Percentiles rank a stretch among this genome's conserved stretches.
These are phyloP conservation scores for Vireo griseus DNA, from an alignment of 2,797 vertebrate species.

Conservation along the genomic window DNA sequence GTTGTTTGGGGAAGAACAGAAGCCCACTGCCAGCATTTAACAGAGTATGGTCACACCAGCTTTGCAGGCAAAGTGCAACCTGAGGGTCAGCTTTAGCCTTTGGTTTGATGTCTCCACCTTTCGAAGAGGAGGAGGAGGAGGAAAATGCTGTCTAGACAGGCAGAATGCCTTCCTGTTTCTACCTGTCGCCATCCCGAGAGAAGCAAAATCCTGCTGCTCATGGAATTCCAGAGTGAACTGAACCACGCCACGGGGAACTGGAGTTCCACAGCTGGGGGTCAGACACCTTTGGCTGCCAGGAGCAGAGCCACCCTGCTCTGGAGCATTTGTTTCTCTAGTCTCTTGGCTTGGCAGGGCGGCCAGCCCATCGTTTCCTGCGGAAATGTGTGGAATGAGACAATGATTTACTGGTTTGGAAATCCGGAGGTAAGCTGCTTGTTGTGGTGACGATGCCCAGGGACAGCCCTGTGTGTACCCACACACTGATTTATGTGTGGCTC, in stretches of 20 bases:
- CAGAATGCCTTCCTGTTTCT: neutral
- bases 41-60: neutral
- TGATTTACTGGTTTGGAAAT: neutral
- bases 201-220: neutral
- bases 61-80: neutral
- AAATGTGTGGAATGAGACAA: neutral
- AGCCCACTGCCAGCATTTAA: neutral
- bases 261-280: fast-evolving
- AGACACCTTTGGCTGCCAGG: neutral
- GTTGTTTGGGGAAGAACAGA: neutral
- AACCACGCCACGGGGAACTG: fast-evolving
- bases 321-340: neutral
- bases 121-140: neutral
- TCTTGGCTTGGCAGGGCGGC: neutral
- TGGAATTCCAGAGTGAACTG: neutral
- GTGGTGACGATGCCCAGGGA: neutral
- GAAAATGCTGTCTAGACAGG: neutral
- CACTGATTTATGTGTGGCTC: neutral
- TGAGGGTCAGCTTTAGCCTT: neutral
- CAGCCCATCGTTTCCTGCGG: neutral
- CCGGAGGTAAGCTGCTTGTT: neutral
- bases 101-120: neutral
- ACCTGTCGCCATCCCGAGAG: neutral
- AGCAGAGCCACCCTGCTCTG: neutral
- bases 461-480: neutral